phyloP scores from a whole-genome alignment of 2,113 vertebrate genomes.

The Stictonetta naevosa region DNA sequence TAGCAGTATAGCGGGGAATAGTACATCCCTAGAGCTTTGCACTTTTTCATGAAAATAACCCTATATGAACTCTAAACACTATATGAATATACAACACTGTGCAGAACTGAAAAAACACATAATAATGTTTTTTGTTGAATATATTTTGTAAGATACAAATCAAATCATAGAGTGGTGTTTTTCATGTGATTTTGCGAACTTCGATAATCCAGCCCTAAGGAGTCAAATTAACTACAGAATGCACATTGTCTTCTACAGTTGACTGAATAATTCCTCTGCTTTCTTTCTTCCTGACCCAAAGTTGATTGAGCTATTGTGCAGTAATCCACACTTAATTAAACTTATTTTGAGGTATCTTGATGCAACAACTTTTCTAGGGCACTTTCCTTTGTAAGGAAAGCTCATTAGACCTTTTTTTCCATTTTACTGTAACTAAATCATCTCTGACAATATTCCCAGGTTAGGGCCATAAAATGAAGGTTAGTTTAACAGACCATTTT shows the following conservation, averaged over 20 bases:
- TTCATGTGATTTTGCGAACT: background rate
- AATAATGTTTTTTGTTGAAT: background rate
- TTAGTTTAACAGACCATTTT: conserved; percentile 14
- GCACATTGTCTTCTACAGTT: background rate
- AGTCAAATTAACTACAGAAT: background rate
- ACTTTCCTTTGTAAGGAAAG: background rate
- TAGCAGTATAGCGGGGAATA: background rate
- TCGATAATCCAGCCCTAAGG: background rate
- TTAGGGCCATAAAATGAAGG: background rate
- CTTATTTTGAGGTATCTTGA: conserved; percentile 11
- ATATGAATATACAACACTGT: background rate
- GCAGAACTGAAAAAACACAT: background rate
- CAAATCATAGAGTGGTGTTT: background rate
- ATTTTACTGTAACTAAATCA: conserved; percentile 4
- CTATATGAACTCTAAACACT: background rate
- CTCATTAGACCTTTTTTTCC: background rate
- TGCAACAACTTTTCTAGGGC: conserved; percentile 30
- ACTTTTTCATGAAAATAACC: background rate
- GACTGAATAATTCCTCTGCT: background rate
- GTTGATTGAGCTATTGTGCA: conserved; percentile 15
- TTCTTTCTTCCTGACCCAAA: background rate
- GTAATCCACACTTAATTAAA: conserved; percentile 36
- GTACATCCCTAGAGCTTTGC: fast-evolving
- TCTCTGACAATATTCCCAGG: background rate
- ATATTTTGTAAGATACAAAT: background rate